Evolutionary conservation across 2,797 vertebrate species (phyloP), one percentile per base, ranked within the genome.

Genomic region (Mormyrus hasselquistii): DNA sequence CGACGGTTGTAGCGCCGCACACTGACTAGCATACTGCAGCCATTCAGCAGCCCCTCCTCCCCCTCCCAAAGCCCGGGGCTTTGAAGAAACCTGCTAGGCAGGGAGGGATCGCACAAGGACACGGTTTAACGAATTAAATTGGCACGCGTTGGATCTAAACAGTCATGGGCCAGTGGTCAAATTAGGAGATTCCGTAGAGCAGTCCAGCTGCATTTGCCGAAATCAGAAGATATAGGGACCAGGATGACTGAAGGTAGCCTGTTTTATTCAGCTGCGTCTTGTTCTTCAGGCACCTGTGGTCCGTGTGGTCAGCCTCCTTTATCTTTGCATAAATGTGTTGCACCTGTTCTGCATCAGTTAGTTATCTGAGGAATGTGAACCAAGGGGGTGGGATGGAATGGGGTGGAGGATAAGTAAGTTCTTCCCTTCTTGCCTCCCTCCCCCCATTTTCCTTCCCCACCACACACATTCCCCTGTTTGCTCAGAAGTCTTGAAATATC

Each of bases 401-500:
- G 29, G 12, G 69, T 16, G 69, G 69, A 34, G 14, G 19, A 83
- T 83, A 41, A 44, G 44, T n/a, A 9, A 9, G 19, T 22, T 50
- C 79, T 19, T 8, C 41, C 12, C 19, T 7, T 16, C 3, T 2
- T 19, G 0, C 2, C 62, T 29, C 9, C 22, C 22, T 52, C 5
- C 49, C 49, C 16, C 55, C 55, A 57, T n/a, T n/a, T 57, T 57
- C 55, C 55, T 19, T 57, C 85, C 29, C 50, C 50, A 29, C 85
- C 82, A 38, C 69, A 50, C 29, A 8, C 2, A 19, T 16, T 6
- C 53, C 92, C 90, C 86, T 88, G 53, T 93, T 90, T 34, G 53
- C 88, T 90, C 55, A 79, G 57, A 0, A 25, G 88, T 94, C 94
- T 95, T 95, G 94, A 95, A 95, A 94, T 95, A 88, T 83, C 93